A percentile compares a stretch with the other conserved stretches of the same genome.
These are phyloP conservation scores for Calephelis virginiensis DNA, from an alignment of 1,140 invertebrate species.

Conservation along the genomic window DNA sequence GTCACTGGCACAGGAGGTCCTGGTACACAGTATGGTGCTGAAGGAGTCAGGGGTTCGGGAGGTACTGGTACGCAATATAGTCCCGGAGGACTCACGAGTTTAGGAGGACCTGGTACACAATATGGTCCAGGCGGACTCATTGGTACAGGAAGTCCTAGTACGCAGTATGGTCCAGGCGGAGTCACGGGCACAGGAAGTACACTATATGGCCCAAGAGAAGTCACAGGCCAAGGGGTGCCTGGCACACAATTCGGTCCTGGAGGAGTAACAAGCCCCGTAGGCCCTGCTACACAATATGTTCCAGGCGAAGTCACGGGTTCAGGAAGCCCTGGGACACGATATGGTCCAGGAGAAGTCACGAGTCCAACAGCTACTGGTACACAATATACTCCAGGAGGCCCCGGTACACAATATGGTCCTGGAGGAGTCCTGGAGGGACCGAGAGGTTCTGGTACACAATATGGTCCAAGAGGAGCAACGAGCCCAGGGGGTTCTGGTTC, in stretches of 20 bases:
- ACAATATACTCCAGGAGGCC: constrained; percentile 21
- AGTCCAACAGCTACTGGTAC: constrained; percentile 12
- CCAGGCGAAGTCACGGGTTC: constrained; percentile 2
- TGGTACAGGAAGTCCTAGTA: constrained; percentile 3
- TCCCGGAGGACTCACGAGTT: too few species aligned
- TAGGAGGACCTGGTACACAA: constrained; percentile 16
- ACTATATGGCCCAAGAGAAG: constrained; percentile 23
- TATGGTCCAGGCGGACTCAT: constrained; percentile 22
- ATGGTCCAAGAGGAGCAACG: background rate
- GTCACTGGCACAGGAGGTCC: constrained; percentile 2
- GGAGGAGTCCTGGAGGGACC: constrained; percentile 16
- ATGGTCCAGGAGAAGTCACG: constrained; percentile 3
- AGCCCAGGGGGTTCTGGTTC: background rate
- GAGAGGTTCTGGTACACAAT: background rate
- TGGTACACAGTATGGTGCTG: constrained; percentile 21
- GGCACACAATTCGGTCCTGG: constrained; percentile 23
- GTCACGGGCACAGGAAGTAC: background rate
- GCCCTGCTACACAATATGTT: constrained; percentile 20
- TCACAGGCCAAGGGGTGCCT: constrained; percentile 9
- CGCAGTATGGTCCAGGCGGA: constrained; percentile 14
- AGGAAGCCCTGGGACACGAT: background rate
- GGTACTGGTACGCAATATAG: constrained; percentile 10
- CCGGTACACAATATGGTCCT: constrained; percentile 25
- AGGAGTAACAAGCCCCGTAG: background rate
- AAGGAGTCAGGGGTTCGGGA: background rate